Evolutionary conservation across 1,140 invertebrate genomes (phyloP), one percentile per base, ranked within the genome.

Genomic region (Lordiphosa mommai): DNA sequence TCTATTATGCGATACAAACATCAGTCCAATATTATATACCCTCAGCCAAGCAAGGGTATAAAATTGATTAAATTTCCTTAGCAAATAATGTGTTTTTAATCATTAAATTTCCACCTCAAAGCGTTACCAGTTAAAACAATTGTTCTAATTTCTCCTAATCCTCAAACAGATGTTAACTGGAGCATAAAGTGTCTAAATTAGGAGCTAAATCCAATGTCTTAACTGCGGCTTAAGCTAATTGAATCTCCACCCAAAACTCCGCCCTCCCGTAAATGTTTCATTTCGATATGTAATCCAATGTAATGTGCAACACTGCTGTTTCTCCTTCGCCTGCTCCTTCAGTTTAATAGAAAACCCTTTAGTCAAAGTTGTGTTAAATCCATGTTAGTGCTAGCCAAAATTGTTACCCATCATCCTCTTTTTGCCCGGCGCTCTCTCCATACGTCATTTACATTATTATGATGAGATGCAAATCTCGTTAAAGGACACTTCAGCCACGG

Each of bases 401-500:
- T 72, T 43, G 57, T 68, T 57, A 41, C 56, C 44, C 49, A 41
- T 12, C 20, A 41, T 41, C 20, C 27, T 41, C 40, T 23, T 27
- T 38, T 41, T 41, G n/a, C n/a, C 40, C 17, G 2, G 9, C 30
- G 6, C 34, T 13, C 29, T 0, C 13, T 41, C 37, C 7, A 37
- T 36, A 10, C 67, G 76, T 82, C 77, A 80, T 82, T 82, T 82
- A 82, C 76, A 82, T 82, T 82, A 82, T 82, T 82, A 82, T 82
- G 76, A 82, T 80, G 76, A 80, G 76, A 80, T 80, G 76, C 76
- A 80, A 80, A 80, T 80, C 76, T 80, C 76, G 76, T 80, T 80
- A 80, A 82, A 82, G 76, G 76, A 80, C 76, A 80, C 76, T 80
- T 80, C 76, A 73, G 71, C 32, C 55, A 47, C 32, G 36, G 59